Percentiles rank a stretch among this genome's conserved stretches.
These are phyloP conservation scores for Drosophila tani DNA, from an alignment of 1,140 invertebrate genomes.

Conservation along the genomic window DNA sequence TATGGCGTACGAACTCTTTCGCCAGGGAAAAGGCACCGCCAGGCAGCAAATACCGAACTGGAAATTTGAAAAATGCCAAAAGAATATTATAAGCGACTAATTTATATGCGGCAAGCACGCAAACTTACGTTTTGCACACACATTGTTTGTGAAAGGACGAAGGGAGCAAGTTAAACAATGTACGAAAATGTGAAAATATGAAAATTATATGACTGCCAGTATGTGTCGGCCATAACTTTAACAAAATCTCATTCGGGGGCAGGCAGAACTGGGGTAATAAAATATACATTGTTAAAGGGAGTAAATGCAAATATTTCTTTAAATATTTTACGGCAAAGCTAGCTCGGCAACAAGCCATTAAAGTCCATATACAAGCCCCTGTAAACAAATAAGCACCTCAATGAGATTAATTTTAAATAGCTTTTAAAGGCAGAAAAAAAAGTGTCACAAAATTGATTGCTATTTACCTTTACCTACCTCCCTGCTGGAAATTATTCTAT, in stretches of 20 bases:
- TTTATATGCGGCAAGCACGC: slow-evolving; percentile 80
- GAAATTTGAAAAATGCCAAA: slow-evolving; percentile 82
- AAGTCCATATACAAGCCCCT: too few relatives aligned
- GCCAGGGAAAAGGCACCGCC: slow-evolving; percentile 40
- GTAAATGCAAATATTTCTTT: slow-evolving; percentile 16
- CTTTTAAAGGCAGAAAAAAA: not conserved
- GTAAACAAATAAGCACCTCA: not conserved
- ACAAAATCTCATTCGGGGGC: slow-evolving; percentile 57
- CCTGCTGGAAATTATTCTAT: not conserved
- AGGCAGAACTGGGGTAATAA: slow-evolving; percentile 19
- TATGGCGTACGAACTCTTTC: slow-evolving; percentile 81
- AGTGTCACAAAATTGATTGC: not conserved
- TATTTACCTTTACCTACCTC: not conserved
- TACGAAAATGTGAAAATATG: slow-evolving; percentile 82
- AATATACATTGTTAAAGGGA: slow-evolving; percentile 4
- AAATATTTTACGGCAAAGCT: not conserved
- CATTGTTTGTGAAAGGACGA: slow-evolving; percentile 62
- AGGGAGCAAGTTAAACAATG: slow-evolving; percentile 71
- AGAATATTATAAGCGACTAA: slow-evolving; percentile 83
- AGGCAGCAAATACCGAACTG: slow-evolving; percentile 69
- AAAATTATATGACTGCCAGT: slow-evolving; percentile 79
- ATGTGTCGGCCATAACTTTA: slow-evolving; percentile 80
- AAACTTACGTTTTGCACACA: slow-evolving; percentile 83
- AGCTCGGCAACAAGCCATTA: not conserved
- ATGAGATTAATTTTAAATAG: slow-evolving; percentile 4